A percentile compares a stretch with the other conserved stretches of the same genome.
Evolutionary conservation across 2,888 invertebrate species (phyloP).

Genomic region (Aphelenchoides bicaudatus): DNA sequence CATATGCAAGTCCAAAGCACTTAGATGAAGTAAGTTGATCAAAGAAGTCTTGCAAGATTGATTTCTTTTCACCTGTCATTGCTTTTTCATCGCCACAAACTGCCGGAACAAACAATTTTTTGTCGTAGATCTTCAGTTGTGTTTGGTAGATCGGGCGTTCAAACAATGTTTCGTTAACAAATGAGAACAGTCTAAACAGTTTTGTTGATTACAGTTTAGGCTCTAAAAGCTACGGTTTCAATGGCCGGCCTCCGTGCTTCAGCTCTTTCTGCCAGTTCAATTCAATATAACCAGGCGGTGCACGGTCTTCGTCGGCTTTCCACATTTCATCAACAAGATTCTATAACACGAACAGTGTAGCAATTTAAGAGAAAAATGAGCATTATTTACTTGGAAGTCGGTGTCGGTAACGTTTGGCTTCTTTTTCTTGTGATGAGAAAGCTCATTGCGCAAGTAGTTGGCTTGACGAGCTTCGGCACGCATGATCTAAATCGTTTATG

Average conservation of each 20-base stretch:
- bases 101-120: conserved; percentile 45
- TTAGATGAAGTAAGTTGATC: conserved; percentile 45
- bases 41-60: conserved; percentile 40
- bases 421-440: conserved; percentile 18
- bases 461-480: conserved; percentile 15
- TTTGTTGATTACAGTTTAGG: neutral
- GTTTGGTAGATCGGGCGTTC: conserved; percentile 46
- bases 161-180: conserved; percentile 51
- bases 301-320: conserved; percentile 46
- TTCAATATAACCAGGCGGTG: conserved; percentile 36
- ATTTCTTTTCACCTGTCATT: conserved; percentile 44
- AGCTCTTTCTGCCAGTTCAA: conserved; percentile 51
- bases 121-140: conserved; percentile 45
- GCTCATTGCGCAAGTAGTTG: neutral
- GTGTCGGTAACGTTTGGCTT: too few relatives aligned
- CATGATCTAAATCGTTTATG: conserved; percentile 1
- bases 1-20: conserved; percentile 47
- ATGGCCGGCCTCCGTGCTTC: conserved; percentile 28
- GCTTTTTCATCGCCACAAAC: conserved; percentile 49
- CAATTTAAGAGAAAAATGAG: too few relatives aligned
- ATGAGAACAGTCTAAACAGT: conserved; percentile 42
- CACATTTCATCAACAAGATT: conserved; percentile 48
- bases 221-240: conserved; percentile 5
- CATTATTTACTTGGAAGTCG: too few relatives aligned
- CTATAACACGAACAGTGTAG: conserved; percentile 31